Evolutionary conservation across 2,888 invertebrate genomes (phyloP).

Genomic region (Dolichomitus sp.): DNA sequence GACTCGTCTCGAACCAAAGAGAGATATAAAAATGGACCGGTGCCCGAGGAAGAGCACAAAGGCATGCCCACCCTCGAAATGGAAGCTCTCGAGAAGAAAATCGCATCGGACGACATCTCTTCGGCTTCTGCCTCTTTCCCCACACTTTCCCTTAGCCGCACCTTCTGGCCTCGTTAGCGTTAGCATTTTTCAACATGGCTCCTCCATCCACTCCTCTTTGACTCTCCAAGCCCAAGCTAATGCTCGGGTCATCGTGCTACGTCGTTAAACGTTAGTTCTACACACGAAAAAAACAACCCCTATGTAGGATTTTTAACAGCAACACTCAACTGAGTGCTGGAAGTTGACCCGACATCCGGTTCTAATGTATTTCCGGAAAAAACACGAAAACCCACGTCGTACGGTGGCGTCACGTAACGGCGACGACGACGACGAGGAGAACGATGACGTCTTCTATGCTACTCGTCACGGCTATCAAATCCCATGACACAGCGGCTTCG

Average conservation of each 20-base stretch:
- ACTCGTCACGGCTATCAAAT: slow-evolving; percentile 79
- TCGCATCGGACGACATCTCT: slow-evolving; percentile 68
- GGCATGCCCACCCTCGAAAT: slow-evolving; percentile 61
- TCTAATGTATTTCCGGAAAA: slow-evolving; percentile 82
- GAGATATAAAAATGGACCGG: slow-evolving; percentile 64
- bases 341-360: slow-evolving; percentile 80
- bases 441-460: slow-evolving; percentile 19
- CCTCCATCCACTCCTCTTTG: slow-evolving; percentile 17
- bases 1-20: slow-evolving; percentile 50
- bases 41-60: slow-evolving; percentile 72
- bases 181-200: slow-evolving; percentile 53
- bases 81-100: slow-evolving; percentile 74
- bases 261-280: slow-evolving; percentile 16
- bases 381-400: slow-evolving; percentile 60
- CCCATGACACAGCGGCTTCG: slow-evolving; percentile 78
- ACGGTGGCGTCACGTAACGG: slow-evolving; percentile 55
- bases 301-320: background rate
- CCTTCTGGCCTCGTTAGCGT: slow-evolving; percentile 58
- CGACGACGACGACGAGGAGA: background rate
- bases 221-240: slow-evolving; percentile 11
- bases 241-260: slow-evolving; percentile 5
- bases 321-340: slow-evolving; percentile 59
- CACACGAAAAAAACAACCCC: slow-evolving; percentile 10
- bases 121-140: background rate
- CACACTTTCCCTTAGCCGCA: background rate